A percentile compares a stretch with the other conserved stretches of the same genome.
These are phyloP conservation scores for Rhodophaea formosa DNA, from an alignment of 2,888 invertebrate genomes.

Conservation along the genomic window DNA sequence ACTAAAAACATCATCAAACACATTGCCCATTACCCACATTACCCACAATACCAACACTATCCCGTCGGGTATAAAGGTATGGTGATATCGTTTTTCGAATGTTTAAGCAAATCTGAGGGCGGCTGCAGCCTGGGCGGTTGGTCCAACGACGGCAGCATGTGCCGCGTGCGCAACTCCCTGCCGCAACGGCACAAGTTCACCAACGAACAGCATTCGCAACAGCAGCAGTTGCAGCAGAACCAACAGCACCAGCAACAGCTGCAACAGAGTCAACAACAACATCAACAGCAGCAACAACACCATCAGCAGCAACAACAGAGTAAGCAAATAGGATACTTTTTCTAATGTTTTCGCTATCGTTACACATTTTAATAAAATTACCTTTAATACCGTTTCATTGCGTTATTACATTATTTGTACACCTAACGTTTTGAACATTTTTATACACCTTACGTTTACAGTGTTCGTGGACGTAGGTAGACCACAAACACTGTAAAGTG, in stretches of 20 bases:
- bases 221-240: slow-evolving; percentile 47
- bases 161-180: slow-evolving; percentile 68
- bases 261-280: slow-evolving; percentile 37
- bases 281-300: slow-evolving; percentile 36
- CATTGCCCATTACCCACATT: too few relatives aligned
- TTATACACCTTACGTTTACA: too few relatives aligned
- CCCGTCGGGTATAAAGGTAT: too few relatives aligned
- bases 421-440: too few relatives aligned
- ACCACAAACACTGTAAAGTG: too few relatives aligned
- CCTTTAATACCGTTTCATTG: too few relatives aligned
- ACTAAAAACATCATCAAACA: too few relatives aligned
- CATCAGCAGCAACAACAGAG: slow-evolving; percentile 33
- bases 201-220: slow-evolving; percentile 66
- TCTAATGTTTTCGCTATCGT: too few relatives aligned
- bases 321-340: slow-evolving; percentile 25
- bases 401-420: too few relatives aligned
- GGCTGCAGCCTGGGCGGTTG: slow-evolving; percentile 70
- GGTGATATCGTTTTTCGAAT: slow-evolving; percentile 8
- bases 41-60: too few relatives aligned
- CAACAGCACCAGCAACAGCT: slow-evolving; percentile 41
- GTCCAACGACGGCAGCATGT: slow-evolving; percentile 72
- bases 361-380: too few relatives aligned
- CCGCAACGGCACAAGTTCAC: slow-evolving; percentile 72
- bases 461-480: too few relatives aligned
- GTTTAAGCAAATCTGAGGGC: slow-evolving; percentile 66